phyloP scores from a whole-genome alignment of 1,140 invertebrate species.

The Chlorops oryzae region DNA sequence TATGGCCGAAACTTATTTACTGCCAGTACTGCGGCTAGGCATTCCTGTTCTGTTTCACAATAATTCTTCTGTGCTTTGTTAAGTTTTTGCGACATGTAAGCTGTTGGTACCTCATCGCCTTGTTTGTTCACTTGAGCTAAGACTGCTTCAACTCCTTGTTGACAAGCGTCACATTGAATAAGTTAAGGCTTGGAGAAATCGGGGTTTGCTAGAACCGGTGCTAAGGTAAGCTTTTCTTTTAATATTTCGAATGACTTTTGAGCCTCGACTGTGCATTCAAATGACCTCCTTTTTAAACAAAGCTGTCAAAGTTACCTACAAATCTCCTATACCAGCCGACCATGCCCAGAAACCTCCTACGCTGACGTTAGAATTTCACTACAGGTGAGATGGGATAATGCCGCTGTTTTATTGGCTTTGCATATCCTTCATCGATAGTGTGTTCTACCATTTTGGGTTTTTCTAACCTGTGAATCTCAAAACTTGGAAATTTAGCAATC shows the following conservation, averaged over 20 bases:
- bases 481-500: neutral
- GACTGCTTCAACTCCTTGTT: constrained; percentile 16
- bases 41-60: constrained; percentile 9
- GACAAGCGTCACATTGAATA: constrained; percentile 13
- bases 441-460: neutral
- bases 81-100: constrained; percentile 37
- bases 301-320: constrained; percentile 29
- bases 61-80: constrained; percentile 13
- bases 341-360: constrained; percentile 49
- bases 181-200: constrained; percentile 16
- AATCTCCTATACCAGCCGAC: constrained; percentile 46
- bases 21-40: constrained; percentile 8
- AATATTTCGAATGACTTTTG: constrained; percentile 31
- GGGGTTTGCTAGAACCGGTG: constrained; percentile 22
- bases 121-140: constrained; percentile 3
- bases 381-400: neutral
- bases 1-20: constrained; percentile 44
- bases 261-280: constrained; percentile 14
- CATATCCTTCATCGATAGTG: neutral
- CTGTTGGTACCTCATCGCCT: constrained; percentile 13
- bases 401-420: neutral
- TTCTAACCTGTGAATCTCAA: neutral
- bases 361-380: constrained; percentile 23
- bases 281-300: constrained; percentile 1
- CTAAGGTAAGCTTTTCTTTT: constrained; percentile 14